Conservation (phyloP, 2,113 vertebrate genomes). For the Pteruthius melanotis region DNA sequence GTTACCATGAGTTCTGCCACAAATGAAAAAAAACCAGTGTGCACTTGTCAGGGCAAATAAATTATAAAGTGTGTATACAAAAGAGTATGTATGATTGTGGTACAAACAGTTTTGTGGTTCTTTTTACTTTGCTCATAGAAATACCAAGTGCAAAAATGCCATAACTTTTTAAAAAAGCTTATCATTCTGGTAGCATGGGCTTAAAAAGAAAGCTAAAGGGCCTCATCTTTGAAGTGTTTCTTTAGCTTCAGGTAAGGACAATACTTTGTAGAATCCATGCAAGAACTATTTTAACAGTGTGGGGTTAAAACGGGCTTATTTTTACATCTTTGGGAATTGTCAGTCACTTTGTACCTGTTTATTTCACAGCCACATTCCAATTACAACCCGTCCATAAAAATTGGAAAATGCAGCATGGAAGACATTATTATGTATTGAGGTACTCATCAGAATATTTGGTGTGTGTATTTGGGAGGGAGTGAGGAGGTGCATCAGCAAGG, state of each 20-base stretch:
- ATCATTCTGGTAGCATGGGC: background rate
- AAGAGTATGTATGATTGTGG: background rate
- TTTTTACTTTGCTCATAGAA: background rate
- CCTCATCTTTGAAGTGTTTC: background rate
- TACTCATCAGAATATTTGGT: background rate
- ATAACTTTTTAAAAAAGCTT: background rate
- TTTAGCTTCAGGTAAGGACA: background rate
- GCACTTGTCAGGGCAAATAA: background rate
- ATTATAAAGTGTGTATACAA: background rate
- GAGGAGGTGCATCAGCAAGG: background rate
- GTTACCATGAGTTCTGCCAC: background rate
- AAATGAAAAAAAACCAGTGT: background rate
- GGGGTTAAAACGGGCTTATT: background rate
- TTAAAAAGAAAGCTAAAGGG: background rate
- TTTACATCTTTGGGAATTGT: conserved; percentile 7
- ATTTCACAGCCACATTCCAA: conserved; percentile 25
- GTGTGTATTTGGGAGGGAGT: background rate
- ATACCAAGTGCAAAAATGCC: background rate
- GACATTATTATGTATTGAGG: background rate
- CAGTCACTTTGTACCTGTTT: conserved; percentile 21
- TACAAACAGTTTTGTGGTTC: background rate
- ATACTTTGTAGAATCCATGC: background rate
- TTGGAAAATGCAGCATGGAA: background rate
- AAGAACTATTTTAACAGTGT: background rate
- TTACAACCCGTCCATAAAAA: background rate